phyloP scores from a whole-genome alignment of 2,888 invertebrate genomes.

The Vanessa cardui region DNA sequence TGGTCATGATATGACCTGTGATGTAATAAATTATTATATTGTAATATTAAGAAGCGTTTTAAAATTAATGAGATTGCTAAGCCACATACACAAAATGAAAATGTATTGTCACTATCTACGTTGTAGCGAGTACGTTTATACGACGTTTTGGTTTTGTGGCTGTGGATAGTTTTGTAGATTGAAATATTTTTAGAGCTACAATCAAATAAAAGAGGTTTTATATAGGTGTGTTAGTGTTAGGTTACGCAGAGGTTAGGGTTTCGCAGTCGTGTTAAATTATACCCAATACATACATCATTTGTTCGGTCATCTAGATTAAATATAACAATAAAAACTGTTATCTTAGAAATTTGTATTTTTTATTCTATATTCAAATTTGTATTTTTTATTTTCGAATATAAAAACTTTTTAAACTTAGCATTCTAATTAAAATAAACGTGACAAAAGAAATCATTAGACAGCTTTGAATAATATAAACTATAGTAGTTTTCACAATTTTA shows the following conservation, averaged over 20 bases:
- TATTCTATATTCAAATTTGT: too few relatives aligned
- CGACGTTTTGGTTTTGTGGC: neutral
- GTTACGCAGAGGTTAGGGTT: neutral
- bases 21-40: too few relatives aligned
- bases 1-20: too few relatives aligned
- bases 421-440: too few relatives aligned
- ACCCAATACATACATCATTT: neutral
- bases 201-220: neutral
- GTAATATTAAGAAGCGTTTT: neutral
- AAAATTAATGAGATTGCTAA: constrained; percentile 11
- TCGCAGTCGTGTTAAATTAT: neutral
- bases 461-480: too few relatives aligned
- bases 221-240: neutral
- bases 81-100: constrained; percentile 17
- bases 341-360: too few relatives aligned
- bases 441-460: too few relatives aligned
- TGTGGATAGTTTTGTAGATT: constrained; percentile 11
- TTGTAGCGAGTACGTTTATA: constrained; percentile 2
- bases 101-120: constrained; percentile 20
- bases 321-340: too few relatives aligned
- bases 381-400: too few relatives aligned
- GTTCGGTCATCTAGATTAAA: neutral
- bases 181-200: neutral
- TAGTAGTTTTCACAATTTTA: too few relatives aligned
- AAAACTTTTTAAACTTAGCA: too few relatives aligned